Evolutionary conservation across 2,888 invertebrate species (phyloP).

Genomic region (Drosophila bunnanda): DNA sequence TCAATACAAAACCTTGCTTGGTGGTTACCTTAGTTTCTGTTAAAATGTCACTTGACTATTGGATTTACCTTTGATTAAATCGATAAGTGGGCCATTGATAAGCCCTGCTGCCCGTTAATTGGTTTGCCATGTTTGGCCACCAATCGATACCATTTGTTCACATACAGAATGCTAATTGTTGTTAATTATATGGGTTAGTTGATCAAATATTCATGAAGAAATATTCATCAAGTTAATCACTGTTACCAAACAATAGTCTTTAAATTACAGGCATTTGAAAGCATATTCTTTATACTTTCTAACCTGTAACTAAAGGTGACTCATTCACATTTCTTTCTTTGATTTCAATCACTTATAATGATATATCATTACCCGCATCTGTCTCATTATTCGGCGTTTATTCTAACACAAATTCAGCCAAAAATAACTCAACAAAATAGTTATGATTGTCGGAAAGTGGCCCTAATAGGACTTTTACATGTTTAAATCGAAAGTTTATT

Average conservation of each 20-base stretch:
- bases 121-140: slow-evolving; percentile 4
- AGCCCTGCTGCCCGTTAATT: slow-evolving; percentile 3
- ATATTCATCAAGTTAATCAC: neutral
- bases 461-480: slow-evolving; percentile 20
- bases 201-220: neutral
- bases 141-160: slow-evolving; percentile 19
- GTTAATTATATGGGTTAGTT: neutral
- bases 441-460: slow-evolving; percentile 11
- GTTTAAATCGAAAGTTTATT: slow-evolving; percentile 25
- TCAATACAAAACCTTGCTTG: neutral
- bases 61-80: slow-evolving; percentile 9
- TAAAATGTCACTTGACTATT: neutral
- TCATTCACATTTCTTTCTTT: neutral
- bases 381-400: slow-evolving; percentile 13
- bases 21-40: neutral
- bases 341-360: neutral
- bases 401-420: neutral
- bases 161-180: slow-evolving; percentile 3
- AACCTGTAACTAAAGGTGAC: slow-evolving; percentile 2
- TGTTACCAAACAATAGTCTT: neutral
- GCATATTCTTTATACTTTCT: neutral
- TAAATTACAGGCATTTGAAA: neutral
- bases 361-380: slow-evolving; percentile 1
- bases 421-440: neutral
- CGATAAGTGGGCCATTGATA: slow-evolving; percentile 13